A percentile compares a stretch with the other conserved stretches of the same genome.
Conservation (phyloP, 64 coral and sea anemone species). For the Acropora tenuis region DNA sequence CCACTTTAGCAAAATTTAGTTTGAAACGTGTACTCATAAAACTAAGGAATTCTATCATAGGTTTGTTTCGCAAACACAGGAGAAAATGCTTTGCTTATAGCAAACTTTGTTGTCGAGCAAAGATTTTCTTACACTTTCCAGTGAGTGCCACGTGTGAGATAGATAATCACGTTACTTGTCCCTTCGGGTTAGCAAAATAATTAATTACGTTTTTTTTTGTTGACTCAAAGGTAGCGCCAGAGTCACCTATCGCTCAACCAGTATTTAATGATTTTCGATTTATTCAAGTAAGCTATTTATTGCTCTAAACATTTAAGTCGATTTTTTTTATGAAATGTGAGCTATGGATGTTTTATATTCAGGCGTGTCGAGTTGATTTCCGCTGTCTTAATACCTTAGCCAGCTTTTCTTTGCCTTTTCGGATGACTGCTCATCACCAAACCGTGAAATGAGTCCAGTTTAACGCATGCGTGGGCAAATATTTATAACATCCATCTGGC, state of each 20-base stretch:
- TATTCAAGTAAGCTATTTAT: neutral
- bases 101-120: neutral
- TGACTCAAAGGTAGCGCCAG: no score
- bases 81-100: neutral
- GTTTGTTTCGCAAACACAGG: neutral
- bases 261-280: neutral
- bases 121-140: no score
- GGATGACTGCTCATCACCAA: neutral
- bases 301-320: neutral
- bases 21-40: neutral
- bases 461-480: slow-evolving; percentile 49
- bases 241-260: no score
- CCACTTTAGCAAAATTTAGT: neutral
- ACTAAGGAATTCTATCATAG: neutral
- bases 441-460: neutral
- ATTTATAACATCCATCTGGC: slow-evolving; percentile 20
- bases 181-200: no score
- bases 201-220: no score
- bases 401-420: slow-evolving; percentile 3
- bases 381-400: neutral
- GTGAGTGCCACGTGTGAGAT: no score
- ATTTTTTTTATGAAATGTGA: neutral
- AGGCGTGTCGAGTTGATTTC: slow-evolving; percentile 24
- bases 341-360: neutral
- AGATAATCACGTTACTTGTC: no score